Evolutionary conservation across 2,113 vertebrate genomes (phyloP).

Genomic region (Cygnus atratus): DNA sequence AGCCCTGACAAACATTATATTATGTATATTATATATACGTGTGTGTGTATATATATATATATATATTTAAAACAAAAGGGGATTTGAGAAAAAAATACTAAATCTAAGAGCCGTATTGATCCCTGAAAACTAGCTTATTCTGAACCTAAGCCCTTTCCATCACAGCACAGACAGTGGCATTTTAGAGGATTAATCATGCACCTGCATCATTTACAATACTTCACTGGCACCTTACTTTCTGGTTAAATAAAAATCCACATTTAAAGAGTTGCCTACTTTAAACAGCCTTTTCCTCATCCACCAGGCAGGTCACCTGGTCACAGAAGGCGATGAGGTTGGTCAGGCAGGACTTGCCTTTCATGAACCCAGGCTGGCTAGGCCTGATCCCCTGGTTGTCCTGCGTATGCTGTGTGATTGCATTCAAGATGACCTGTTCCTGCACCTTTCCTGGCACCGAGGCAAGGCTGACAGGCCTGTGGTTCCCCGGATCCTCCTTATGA

Average conservation of each 20-base stretch:
- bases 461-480: too few species aligned
- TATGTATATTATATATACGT: too few species aligned
- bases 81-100: background rate
- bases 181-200: background rate
- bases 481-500: too few species aligned
- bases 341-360: too few species aligned
- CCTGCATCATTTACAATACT: background rate
- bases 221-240: background rate
- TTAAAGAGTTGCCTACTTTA: background rate
- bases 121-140: background rate
- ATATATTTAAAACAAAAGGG: background rate
- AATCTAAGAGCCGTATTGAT: background rate
- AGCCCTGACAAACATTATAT: background rate
- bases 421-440: too few species aligned
- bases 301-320: too few species aligned
- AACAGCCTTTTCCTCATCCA: background rate
- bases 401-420: too few species aligned
- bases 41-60: too few species aligned
- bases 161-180: fast-evolving
- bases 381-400: too few species aligned
- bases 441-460: too few species aligned
- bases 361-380: too few species aligned
- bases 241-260: background rate
- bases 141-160: background rate
- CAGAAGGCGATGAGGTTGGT: too few species aligned